Conservation (phyloP, 2,113 vertebrate species). For the Silurus asotus region DNA sequence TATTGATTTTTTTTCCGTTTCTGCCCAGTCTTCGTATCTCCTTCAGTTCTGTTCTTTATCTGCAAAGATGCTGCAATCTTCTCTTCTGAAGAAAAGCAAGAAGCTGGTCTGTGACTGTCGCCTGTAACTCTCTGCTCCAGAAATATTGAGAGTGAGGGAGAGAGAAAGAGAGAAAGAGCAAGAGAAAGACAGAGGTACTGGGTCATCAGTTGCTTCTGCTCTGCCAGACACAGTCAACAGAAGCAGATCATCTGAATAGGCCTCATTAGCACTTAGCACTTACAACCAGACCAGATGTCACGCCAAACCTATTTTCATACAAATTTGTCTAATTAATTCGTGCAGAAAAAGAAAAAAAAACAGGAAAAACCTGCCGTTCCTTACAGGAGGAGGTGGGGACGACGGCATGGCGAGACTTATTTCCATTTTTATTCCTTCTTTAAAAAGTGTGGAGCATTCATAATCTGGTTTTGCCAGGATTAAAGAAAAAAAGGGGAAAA, state of each 20-base stretch:
- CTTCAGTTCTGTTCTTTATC: background rate
- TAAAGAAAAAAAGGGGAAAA: slow-evolving; percentile 58
- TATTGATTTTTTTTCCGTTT: slow-evolving; percentile 16
- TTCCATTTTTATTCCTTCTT: slow-evolving; percentile 53
- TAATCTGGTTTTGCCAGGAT: slow-evolving; percentile 64
- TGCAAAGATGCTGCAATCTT: slow-evolving; percentile 18
- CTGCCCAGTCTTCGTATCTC: slow-evolving; percentile 20
- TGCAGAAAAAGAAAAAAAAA: background rate
- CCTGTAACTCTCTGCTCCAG: slow-evolving; percentile 14
- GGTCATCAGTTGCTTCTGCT: slow-evolving; percentile 46
- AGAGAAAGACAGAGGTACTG: slow-evolving; percentile 33
- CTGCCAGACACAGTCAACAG: slow-evolving; percentile 58
- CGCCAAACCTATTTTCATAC: slow-evolving; percentile 65
- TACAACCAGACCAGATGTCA: slow-evolving; percentile 64
- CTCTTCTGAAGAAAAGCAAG: background rate
- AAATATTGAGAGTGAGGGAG: background rate
- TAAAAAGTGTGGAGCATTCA: slow-evolving; percentile 55
- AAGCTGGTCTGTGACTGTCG: slow-evolving; percentile 18
- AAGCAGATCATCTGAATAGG: slow-evolving; percentile 60
- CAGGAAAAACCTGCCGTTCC: slow-evolving; percentile 50
- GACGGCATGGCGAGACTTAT: slow-evolving; percentile 45
- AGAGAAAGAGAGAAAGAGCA: slow-evolving; percentile 9
- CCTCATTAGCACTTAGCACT: slow-evolving; percentile 64
- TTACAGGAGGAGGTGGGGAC: slow-evolving; percentile 29
- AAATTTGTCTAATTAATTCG: slow-evolving; percentile 64